Percentiles rank a stretch among this genome's conserved stretches.
Conservation (phyloP, 2,797 vertebrate genomes). For the Erithacus rubecula region DNA sequence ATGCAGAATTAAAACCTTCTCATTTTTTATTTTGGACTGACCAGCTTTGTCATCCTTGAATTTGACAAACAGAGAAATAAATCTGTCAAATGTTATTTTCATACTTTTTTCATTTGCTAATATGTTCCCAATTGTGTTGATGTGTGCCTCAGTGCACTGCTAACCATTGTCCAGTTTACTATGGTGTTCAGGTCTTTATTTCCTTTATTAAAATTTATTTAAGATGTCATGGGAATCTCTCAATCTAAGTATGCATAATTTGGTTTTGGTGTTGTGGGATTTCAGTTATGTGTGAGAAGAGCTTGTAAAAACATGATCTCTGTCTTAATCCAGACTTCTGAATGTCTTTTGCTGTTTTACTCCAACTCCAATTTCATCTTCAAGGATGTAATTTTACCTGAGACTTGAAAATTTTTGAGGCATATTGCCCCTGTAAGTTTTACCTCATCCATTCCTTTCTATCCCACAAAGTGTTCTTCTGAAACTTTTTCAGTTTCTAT, state of each 20-base stretch:
- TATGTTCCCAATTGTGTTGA: neutral
- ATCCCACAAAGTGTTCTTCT: neutral
- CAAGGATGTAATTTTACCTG: neutral
- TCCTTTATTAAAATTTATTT: neutral
- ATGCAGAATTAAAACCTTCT: neutral
- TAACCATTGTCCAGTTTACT: neutral
- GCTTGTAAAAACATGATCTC: neutral
- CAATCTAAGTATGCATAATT: neutral
- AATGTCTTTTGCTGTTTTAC: neutral
- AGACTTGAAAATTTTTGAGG: neutral
- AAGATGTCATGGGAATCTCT: neutral
- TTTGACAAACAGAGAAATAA: neutral
- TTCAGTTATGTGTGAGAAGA: neutral
- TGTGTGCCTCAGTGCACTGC: neutral
- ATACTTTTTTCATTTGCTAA: neutral
- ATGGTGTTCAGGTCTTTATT: neutral
- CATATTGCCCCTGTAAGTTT: fast-evolving
- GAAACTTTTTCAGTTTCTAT: neutral
- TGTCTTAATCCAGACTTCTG: neutral
- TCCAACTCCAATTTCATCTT: neutral
- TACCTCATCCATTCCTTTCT: neutral
- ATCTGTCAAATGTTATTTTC: neutral
- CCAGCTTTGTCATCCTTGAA: neutral
- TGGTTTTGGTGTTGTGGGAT: neutral
- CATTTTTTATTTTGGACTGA: neutral